phyloP scores from a whole-genome alignment of 2,797 vertebrate species.

The Rhinatrema bivittatum region DNA sequence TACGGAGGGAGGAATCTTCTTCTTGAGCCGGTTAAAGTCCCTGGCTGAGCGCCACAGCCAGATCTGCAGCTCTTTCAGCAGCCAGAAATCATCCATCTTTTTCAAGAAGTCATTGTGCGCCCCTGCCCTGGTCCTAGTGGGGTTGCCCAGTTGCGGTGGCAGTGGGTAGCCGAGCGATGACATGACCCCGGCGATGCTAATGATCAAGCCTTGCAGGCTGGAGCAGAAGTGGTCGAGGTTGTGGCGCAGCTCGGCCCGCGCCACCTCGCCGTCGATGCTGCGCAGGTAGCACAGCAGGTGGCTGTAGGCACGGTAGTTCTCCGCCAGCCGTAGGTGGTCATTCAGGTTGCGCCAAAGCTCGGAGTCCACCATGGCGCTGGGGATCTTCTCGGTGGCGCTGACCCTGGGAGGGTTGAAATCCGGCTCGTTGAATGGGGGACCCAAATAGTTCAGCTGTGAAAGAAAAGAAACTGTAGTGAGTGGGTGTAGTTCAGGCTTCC shows the following conservation, averaged over 20 bases:
- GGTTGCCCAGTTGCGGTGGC: constrained; percentile 33
- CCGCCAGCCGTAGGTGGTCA: constrained; percentile 82
- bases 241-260: constrained; percentile 78
- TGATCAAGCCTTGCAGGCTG: constrained; percentile 83
- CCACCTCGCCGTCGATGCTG: constrained; percentile 74
- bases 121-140: constrained; percentile 41
- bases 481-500: not conserved
- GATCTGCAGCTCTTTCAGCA: constrained; percentile 90
- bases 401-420: constrained; percentile 89
- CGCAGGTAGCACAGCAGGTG: constrained; percentile 80
- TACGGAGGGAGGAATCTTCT: constrained; percentile 48
- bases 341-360: constrained; percentile 87
- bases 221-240: constrained; percentile 87
- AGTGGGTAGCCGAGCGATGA: constrained; percentile 75
- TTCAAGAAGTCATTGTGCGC: constrained; percentile 78
- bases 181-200: constrained; percentile 89
- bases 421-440: constrained; percentile 90
- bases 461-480: constrained; percentile 13
- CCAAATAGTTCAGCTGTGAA: constrained; percentile 83
- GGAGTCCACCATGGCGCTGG: constrained; percentile 85
- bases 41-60: constrained; percentile 96
- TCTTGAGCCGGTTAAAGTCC: constrained; percentile 92
- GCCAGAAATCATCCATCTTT: constrained; percentile 96
- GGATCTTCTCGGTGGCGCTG: constrained; percentile 77
- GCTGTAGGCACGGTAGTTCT: constrained; percentile 91